Evolutionary conservation across 1,140 invertebrate genomes (phyloP).

Genomic region (Drosophila ironensis): DNA sequence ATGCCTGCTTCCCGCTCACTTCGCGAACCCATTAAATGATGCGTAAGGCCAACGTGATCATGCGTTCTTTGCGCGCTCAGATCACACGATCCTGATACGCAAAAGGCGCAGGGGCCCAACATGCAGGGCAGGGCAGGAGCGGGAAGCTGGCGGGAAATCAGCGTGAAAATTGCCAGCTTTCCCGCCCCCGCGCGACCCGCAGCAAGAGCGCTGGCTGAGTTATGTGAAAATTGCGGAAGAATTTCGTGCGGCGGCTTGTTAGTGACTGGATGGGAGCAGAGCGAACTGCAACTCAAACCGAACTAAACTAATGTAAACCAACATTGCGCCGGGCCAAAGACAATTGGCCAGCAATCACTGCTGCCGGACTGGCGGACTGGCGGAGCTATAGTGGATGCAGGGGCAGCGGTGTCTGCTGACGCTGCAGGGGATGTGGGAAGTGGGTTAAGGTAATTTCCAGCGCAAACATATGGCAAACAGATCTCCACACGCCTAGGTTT

Average conservation of each 20-base stretch:
- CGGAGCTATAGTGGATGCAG: too few relatives aligned
- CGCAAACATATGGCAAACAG: conserved; percentile 10
- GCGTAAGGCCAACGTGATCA: conserved; percentile 73
- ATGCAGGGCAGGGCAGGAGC: background rate
- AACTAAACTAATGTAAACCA: conserved; percentile 45
- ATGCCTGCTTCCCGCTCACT: conserved; percentile 8
- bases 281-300: conserved; percentile 2
- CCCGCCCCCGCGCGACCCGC: background rate
- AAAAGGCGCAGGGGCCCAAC: background rate
- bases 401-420: background rate
- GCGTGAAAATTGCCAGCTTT: conserved; percentile 52
- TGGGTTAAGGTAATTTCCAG: conserved; percentile 38
- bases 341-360: conserved; percentile 34
- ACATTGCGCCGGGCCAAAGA: conserved; percentile 25
- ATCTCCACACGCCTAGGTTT: background rate
- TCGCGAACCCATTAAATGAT: conserved; percentile 76
- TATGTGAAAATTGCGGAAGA: conserved; percentile 57
- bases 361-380: background rate
- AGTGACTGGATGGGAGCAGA: conserved; percentile 12
- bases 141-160: conserved; percentile 34
- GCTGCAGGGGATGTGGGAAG: conserved; percentile 8
- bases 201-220: conserved; percentile 12
- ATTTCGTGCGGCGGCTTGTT: conserved; percentile 58
- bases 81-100: conserved; percentile 70
- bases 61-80: conserved; percentile 40